A percentile compares a stretch with the other conserved stretches of the same genome.
These are phyloP conservation scores for Agrochola circellaris DNA, from an alignment of 2,888 invertebrate species.

Conservation along the genomic window DNA sequence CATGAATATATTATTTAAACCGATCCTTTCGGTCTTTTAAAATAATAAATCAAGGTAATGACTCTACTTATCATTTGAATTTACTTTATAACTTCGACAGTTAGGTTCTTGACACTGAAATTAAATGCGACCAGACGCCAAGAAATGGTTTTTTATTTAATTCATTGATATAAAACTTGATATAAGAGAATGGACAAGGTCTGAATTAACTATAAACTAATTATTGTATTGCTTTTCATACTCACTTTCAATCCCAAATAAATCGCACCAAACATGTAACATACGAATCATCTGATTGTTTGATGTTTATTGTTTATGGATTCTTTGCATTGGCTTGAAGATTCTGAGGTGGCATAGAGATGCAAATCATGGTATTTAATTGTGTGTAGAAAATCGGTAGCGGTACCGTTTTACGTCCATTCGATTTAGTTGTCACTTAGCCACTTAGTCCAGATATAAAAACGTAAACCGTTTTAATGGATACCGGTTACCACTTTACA, in stretches of 20 bases:
- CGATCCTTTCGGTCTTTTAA: constrained; percentile 12
- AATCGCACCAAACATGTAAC: constrained; percentile 3
- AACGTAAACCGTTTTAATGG: constrained; percentile 71
- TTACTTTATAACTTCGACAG: not conserved
- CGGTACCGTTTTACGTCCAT: constrained; percentile 27
- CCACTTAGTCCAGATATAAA: constrained; percentile 66
- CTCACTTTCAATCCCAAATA: constrained; percentile 25
- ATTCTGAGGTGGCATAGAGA: constrained; percentile 11
- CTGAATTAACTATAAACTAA: not conserved
- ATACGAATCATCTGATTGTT: constrained; percentile 27
- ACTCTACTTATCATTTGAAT: not conserved
- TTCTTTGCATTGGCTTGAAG: constrained; percentile 20
- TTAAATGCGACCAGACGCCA: not conserved
- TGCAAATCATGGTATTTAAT: constrained; percentile 31
- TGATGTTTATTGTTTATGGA: constrained; percentile 51
- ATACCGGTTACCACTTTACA: constrained; percentile 66
- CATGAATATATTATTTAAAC: constrained; percentile 37
- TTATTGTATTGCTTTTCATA: not conserved
- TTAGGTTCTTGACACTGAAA: not conserved
- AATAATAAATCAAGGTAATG: constrained; percentile 8
- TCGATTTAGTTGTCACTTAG: constrained; percentile 50
- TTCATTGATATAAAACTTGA: not conserved
- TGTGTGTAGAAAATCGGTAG: constrained; percentile 18
- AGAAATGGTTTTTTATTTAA: not conserved
- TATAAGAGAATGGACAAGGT: not conserved